Base-by-base conservation (phyloP, 2,797 vertebrate species). In the Tragelaphus eurycerus region DNA sequence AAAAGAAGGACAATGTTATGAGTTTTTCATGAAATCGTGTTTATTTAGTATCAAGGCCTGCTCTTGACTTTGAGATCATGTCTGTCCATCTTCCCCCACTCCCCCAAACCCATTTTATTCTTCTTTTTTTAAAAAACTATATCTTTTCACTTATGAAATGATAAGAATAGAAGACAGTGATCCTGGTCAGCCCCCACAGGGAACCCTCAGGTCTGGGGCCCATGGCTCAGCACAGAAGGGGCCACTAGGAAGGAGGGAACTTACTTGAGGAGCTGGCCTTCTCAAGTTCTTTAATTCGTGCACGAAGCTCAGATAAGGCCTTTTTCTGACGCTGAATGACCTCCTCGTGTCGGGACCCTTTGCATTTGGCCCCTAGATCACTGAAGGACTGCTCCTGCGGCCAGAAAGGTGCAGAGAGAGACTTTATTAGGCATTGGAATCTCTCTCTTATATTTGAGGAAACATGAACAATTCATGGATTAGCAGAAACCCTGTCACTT, bases 311-410 rank as follows among this genome's bases (percentile, higher is more conserved):
- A 0, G 95, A 97, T 88, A 99, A 86, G 29, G 99, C 99, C 83
- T 98, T 98, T 29, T 96, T 99, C 93, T 99, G 99, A 4, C 96
- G 98, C 84, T 90, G 98, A 84, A 99, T 99, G 0, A 97, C 98
- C 21, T 99, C 98, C 96, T 99, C 98, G 0, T 99, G 99, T 43
- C 98, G 98, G 62, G 97, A 98, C 85, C 99, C 99, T 97, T 74
- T 98, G 97, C 99, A 99, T 55, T 98, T 99, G 6, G 87, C 98
- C 1, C 98, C 98, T 0, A 99, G 97, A 23, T 98, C 90, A 0
- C 97, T 98, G 96, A 99, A 91, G 85, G 98, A 97, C 95, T 96
- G 76, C 3, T 59, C 82, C 11, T 93, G 86, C 8, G 91, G 94
- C 97, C 98, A 90, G 64, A 97, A 95, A 7, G 55, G 85, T n/a